A percentile compares a stretch with the other conserved stretches of the same genome.
phyloP scores from a whole-genome alignment of 2,888 invertebrate genomes.

The Hydropsyche betteni region DNA sequence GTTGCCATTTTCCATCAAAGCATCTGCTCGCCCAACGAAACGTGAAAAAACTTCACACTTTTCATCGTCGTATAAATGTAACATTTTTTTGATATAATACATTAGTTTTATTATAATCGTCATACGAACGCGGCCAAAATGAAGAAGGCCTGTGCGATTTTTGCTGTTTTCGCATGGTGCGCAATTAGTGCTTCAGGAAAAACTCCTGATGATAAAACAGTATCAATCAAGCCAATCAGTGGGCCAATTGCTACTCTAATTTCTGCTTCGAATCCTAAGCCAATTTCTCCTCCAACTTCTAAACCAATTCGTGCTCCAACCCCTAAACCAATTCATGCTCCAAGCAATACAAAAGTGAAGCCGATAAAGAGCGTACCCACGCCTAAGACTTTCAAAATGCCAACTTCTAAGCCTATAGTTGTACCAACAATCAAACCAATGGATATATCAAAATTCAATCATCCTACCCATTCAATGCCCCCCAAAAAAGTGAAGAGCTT shows the following conservation, averaged over 20 bases:
- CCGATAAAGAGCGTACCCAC: too few species aligned
- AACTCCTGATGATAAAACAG: not conserved
- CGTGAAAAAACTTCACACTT: too few species aligned
- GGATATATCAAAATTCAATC: not conserved
- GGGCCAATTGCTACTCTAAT: not conserved
- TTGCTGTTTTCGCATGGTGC: not conserved
- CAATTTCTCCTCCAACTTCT: not conserved
- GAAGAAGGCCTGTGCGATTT: not conserved
- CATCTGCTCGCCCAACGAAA: too few species aligned
- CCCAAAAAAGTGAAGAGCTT: not conserved
- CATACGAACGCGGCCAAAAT: not conserved
- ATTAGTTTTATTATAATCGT: not conserved
- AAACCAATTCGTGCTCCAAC: not conserved
- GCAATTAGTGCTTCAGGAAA: not conserved
- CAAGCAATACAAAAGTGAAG: too few species aligned
- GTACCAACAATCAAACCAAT: not conserved
- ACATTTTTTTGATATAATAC: not conserved
- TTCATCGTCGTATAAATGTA: too few species aligned
- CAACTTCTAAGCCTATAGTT: not conserved
- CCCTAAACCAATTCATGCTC: too few species aligned
- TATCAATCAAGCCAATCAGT: not conserved
- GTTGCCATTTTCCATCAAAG: too few species aligned
- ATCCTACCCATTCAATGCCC: not conserved
- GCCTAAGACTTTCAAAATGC: not conserved
- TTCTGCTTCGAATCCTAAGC: not conserved